A percentile compares a stretch with the other conserved stretches of the same genome.
These are phyloP conservation scores for Fukomys damarensis DNA, from an alignment of 2,113 vertebrate species.

Conservation along the genomic window DNA sequence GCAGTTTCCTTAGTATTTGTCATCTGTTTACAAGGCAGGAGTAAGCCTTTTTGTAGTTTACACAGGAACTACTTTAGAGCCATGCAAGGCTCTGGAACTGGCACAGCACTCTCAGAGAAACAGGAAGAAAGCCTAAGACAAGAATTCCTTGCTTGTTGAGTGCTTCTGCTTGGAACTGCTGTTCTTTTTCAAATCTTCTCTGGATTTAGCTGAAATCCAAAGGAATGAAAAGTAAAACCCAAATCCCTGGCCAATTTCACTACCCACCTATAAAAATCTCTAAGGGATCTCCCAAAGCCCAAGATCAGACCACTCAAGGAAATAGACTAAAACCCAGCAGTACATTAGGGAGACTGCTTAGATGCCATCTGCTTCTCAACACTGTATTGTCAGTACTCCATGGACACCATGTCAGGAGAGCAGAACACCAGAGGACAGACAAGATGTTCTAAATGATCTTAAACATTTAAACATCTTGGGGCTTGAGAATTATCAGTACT, in stretches of 20 bases:
- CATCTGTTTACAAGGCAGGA: slow-evolving; percentile 48
- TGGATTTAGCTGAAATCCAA: neutral
- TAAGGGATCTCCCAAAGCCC: neutral
- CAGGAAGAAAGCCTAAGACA: neutral
- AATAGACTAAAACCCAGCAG: rapidly evolving
- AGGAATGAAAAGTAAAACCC: slow-evolving; percentile 62
- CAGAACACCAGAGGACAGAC: neutral
- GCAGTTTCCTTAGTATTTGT: slow-evolving; percentile 33
- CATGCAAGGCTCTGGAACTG: neutral
- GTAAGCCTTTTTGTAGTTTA: neutral
- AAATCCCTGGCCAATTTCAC: slow-evolving; percentile 7
- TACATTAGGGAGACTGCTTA: neutral
- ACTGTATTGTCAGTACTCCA: neutral
- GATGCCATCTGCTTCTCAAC: neutral
- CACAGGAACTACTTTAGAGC: neutral
- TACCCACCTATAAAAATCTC: neutral
- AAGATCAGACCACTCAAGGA: neutral
- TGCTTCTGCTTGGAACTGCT: neutral
- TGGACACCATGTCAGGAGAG: neutral
- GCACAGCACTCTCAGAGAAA: neutral
- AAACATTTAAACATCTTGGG: neutral
- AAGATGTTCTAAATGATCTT: neutral
- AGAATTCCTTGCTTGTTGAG: neutral
- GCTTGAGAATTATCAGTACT: neutral
- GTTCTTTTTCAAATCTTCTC: neutral